Base-by-base conservation (phyloP, 1,140 invertebrate species). In the Drosophila pruinosa region DNA sequence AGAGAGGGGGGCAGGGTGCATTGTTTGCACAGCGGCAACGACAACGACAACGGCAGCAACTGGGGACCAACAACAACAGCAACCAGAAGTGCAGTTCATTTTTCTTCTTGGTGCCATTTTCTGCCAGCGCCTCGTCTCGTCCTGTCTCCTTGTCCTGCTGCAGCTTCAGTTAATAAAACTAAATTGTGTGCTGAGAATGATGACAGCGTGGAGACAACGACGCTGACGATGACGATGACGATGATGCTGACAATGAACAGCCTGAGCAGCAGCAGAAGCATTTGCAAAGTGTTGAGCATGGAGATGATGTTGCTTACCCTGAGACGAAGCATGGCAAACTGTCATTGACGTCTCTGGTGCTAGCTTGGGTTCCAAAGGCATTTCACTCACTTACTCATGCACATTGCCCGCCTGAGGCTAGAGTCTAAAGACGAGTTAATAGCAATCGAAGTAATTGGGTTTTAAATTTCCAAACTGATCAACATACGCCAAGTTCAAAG, bases 121-220 rank as follows among this genome's bases (percentile, higher is more conserved):
- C 31, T 59, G n/a, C 21, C 31, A 12, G 21, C 22, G 10, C 24
- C 8, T 14, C 38, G 6, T 31, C 22, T 26, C 10, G 8, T 17
- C 4, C n/a, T 10, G 24, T 2, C 12, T 4, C 0, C 12, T 36
- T 19, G 10, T 19, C 4, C 52, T 53, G 15, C 12, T 31, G 17
- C 54, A 50, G 45, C 63, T 68, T 47, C 53, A 67, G 80, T 86
- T 76, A 85, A 86, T 85, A 80, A 85, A 86, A 86, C 80, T 75
- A 67, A 79, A 83, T 75, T 79, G 80, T 85, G 75, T 85, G 78
- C 73, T 68, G 72, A 64, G 45, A 58, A 76, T 79, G 77, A 78
- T 67, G 77, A 74, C 65, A 79, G 43, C 73, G 73, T 43, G 48
- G 36, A 65, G 59, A 31, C 50, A 64, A 53, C 39, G 52, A 28